A percentile compares a stretch with the other conserved stretches of the same genome.
These are phyloP conservation scores for Pinctada fucata DNA, from an alignment of 2,888 invertebrate species.

Conservation along the genomic window DNA sequence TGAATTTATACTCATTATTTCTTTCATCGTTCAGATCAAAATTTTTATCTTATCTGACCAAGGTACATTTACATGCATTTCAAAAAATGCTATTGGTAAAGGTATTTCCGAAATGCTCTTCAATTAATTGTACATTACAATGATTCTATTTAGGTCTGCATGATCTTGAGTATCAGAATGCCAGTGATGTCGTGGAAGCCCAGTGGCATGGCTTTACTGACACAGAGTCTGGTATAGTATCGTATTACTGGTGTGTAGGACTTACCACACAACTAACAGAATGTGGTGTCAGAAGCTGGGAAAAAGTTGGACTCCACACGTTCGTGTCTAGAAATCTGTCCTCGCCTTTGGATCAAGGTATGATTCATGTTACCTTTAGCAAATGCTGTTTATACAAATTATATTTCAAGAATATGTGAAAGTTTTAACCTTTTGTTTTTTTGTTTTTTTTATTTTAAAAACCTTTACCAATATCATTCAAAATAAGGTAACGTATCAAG, in stretches of 20 bases:
- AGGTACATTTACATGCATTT: too few relatives aligned
- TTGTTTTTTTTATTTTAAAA: neutral
- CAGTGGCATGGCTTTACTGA: slow-evolving; percentile 43
- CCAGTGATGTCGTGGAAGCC: slow-evolving; percentile 11
- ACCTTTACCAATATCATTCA: neutral
- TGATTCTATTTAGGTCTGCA: slow-evolving; percentile 16
- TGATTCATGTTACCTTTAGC: neutral
- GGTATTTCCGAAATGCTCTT: too few relatives aligned
- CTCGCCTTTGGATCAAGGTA: slow-evolving; percentile 29
- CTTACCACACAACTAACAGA: neutral
- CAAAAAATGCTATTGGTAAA: too few relatives aligned
- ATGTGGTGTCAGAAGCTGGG: slow-evolving; percentile 39
- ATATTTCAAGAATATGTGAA: neutral
- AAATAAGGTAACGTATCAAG: neutral
- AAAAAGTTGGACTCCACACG: slow-evolving; percentile 44
- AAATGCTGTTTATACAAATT: neutral
- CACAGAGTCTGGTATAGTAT: slow-evolving; percentile 25
- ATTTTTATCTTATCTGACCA: too few relatives aligned
- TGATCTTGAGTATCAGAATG: slow-evolving; percentile 37
- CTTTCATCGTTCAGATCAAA: too few relatives aligned
- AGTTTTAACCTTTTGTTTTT: neutral
- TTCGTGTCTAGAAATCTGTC: slow-evolving; percentile 29
- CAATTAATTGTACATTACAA: too few relatives aligned
- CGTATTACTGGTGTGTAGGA: slow-evolving; percentile 44
- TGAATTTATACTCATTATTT: too few relatives aligned